A percentile compares a stretch with the other conserved stretches of the same genome.
Evolutionary conservation across 2,113 vertebrate genomes (phyloP).

Genomic region (Ancistrus triradiatus): DNA sequence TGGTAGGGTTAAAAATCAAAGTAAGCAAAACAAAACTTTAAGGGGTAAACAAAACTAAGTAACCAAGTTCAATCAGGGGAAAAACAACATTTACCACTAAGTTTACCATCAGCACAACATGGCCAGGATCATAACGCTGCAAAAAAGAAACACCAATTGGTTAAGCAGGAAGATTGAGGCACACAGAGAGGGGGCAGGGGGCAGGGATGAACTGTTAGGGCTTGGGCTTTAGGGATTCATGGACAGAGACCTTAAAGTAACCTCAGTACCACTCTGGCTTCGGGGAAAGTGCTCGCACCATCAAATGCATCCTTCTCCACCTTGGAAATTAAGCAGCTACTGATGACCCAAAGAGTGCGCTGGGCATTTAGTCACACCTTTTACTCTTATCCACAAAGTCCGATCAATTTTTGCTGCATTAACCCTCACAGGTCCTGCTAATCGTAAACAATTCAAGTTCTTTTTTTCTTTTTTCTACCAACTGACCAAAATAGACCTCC

Average conservation of each 20-base stretch:
- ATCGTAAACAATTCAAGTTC: no score
- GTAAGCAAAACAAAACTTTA: conserved; percentile 54
- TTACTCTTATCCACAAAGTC: no score
- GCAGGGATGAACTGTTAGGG: conserved; percentile 70
- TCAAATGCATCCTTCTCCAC: conserved; percentile 43
- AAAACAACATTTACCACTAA: conserved; percentile 99
- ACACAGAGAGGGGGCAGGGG: conserved; percentile 75
- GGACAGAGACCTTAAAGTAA: conserved; percentile 60
- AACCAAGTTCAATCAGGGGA: conserved; percentile 84
- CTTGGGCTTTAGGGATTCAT: conserved; percentile 52
- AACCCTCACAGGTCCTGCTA: no score
- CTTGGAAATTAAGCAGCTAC: conserved; percentile 42
- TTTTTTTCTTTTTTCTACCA: no score
- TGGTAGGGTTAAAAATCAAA: conserved; percentile 32
- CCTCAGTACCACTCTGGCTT: conserved; percentile 52
- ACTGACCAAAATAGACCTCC: no score
- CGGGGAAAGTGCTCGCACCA: conserved; percentile 63
- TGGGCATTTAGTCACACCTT: no score
- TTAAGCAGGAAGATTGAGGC: conserved; percentile 97
- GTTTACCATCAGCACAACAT: conserved; percentile 99
- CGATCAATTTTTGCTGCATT: no score
- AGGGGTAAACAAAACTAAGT: conserved; percentile 55
- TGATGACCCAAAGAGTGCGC: not conserved
- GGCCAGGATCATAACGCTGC: conserved; percentile 99
- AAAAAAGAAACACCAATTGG: conserved; percentile 99